Base-by-base conservation (phyloP, 2,113 vertebrate species). In the Pterocles burchelli region DNA sequence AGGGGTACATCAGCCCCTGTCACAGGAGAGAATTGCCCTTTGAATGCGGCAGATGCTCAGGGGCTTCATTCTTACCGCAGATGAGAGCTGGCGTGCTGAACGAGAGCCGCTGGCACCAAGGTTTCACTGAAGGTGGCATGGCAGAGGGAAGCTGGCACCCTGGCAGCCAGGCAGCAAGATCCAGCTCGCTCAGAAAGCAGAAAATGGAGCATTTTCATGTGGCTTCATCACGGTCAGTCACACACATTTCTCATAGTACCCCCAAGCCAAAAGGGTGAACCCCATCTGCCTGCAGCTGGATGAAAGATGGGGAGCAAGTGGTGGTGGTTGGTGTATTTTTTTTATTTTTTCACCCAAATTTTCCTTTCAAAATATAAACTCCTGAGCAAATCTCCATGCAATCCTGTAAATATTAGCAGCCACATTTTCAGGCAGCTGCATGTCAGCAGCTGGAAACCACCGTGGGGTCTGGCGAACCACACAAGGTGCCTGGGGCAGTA, bases 11-110 rank as follows among this genome's bases (percentile, higher is more conserved):
- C n/a, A 91, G 43, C 20, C 22, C 18, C 31, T 76, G 68, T 11
- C 2, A 2, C 24, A 8, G 34, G 2, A 52, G 59, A 54, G 49
- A 83, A 66, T 66, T n/a, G 8, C 46, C 36, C 59, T 81, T 46
- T 55, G 70, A 65, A n/a, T 0, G 3, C 28, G 43, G 46, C 38
- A 74, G 52, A 20, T 12, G 12, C 46, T 38, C 1, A 0, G 41
- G 74, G 31, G 43, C 46, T 67, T 75, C 15, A 6, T 63, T 77
- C 51, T 43, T 17, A 9, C 13, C 20, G 14, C n/a, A 61, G 43
- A 31, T n/a, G 4, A 5, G 38, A 66, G 51, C 41, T 36, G 24
- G 19, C 2, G 5, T 34, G 45, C 41, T 41, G 55, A 22, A 28
- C 6, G 41, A 33, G 95, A 96, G 92, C 26, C 7, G 45, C 0